Conservation (phyloP, 2,888 invertebrate genomes). For the Eupithecia vulgata region DNA sequence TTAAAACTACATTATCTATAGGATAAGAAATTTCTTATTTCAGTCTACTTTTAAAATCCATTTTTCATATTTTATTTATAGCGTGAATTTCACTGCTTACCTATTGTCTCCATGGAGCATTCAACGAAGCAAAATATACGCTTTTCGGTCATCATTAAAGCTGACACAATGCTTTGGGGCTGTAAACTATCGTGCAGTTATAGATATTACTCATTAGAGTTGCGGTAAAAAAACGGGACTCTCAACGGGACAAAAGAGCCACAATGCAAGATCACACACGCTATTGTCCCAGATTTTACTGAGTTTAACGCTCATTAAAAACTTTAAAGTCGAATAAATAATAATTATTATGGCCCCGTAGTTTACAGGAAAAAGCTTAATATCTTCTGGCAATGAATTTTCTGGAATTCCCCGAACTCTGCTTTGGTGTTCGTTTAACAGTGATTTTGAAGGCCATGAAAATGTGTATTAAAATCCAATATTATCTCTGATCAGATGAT, state of each 20-base stretch:
- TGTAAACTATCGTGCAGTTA: constrained; percentile 41
- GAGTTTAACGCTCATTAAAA: constrained; percentile 79
- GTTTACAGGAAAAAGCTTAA: constrained; percentile 9
- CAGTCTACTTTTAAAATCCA: no score
- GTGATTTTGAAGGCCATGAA: not conserved
- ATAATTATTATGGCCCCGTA: constrained; percentile 36
- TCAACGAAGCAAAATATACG: constrained; percentile 16
- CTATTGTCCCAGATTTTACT: constrained; percentile 76
- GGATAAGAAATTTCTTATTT: no score
- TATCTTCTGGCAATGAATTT: constrained; percentile 7
- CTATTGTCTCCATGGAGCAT: constrained; percentile 26
- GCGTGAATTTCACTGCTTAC: not conserved
- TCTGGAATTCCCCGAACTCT: not conserved
- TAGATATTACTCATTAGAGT: constrained; percentile 71
- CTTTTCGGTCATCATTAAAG: constrained; percentile 49
- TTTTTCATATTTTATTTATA: constrained; percentile 7
- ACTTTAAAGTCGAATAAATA: constrained; percentile 48
- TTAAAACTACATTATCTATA: no score
- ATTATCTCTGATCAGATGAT: no score
- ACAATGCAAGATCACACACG: constrained; percentile 73
- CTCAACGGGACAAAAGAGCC: constrained; percentile 63
- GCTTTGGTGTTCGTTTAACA: no score
- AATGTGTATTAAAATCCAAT: not conserved
- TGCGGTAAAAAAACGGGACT: constrained; percentile 73
- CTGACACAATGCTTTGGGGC: constrained; percentile 46